Conservation (phyloP, 2,113 vertebrate species). For the Verasper variegatus region DNA sequence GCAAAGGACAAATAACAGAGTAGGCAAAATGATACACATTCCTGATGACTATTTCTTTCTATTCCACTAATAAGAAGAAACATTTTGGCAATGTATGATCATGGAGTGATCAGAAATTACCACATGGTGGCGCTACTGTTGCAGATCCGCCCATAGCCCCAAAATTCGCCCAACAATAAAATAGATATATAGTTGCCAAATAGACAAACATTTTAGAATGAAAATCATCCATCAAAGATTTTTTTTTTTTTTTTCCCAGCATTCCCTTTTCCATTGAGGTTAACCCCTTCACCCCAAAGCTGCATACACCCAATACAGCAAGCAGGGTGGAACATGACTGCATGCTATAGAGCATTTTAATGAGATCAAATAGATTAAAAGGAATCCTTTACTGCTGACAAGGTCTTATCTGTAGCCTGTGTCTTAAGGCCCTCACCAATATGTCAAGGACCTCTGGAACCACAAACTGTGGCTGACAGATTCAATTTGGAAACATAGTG, state of each 20-base stretch:
- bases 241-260: background rate
- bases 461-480: constrained; percentile 26
- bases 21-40: no score
- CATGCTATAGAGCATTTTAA: constrained; percentile 55
- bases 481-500: constrained; percentile 42
- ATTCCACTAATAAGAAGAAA: no score
- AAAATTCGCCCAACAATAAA: background rate
- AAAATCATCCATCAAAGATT: no score
- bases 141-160: no score
- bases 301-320: constrained; percentile 13
- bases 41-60: no score
- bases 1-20: no score
- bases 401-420: constrained; percentile 51
- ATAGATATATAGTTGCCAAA: background rate
- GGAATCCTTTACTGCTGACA: constrained; percentile 76
- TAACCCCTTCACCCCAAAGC: background rate
- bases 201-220: no score
- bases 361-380: constrained; percentile 67
- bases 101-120: background rate
- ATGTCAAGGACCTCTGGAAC: constrained; percentile 47
- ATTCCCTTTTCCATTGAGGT: background rate
- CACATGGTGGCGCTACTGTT: no score
- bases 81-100: background rate
- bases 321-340: constrained; percentile 9
- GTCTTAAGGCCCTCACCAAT: constrained; percentile 38